Evolutionary conservation across 2,888 invertebrate genomes (phyloP).

Genomic region (Trisateles emortualis): DNA sequence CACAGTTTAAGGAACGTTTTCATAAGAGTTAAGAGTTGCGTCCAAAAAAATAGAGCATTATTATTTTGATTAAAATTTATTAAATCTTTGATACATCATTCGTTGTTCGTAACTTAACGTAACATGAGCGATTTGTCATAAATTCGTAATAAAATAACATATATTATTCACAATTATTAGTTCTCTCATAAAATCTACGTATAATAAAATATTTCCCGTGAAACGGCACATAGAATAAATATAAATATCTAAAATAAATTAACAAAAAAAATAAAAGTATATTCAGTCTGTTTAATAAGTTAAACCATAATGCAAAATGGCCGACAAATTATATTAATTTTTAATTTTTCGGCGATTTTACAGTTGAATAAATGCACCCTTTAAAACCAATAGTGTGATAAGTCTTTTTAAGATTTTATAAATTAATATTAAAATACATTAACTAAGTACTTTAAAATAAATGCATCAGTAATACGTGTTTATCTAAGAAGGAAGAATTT

Average conservation of each 20-base stretch:
- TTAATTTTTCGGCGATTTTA: conserved; percentile 74
- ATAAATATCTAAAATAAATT: conserved; percentile 71
- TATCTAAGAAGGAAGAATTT: background rate
- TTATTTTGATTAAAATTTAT: conserved; percentile 47
- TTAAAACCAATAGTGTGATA: conserved; percentile 48
- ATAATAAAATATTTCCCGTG: conserved; percentile 33
- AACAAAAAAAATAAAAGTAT: conserved; percentile 63
- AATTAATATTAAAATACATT: conserved; percentile 17
- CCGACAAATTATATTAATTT: conserved; percentile 62
- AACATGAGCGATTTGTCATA: conserved; percentile 42
- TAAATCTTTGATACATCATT: conserved; percentile 64
- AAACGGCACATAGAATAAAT: conserved; percentile 45
- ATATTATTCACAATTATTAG: conserved; percentile 46
- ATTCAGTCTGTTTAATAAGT: conserved; percentile 72
- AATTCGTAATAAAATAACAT: conserved; percentile 41
- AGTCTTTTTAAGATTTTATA: conserved; percentile 13
- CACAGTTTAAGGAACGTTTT: too few relatives aligned
- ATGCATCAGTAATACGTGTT: conserved; percentile 19
- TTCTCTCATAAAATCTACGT: conserved; percentile 30
- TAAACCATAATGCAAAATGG: conserved; percentile 66
- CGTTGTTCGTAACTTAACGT: conserved; percentile 53
- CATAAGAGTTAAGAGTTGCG: background rate
- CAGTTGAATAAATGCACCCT: conserved; percentile 56
- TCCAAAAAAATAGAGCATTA: background rate
- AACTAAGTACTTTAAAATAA: conserved; percentile 20